Evolutionary conservation across 1,140 invertebrate genomes (phyloP).

Genomic region (Drosophila repletoides): DNA sequence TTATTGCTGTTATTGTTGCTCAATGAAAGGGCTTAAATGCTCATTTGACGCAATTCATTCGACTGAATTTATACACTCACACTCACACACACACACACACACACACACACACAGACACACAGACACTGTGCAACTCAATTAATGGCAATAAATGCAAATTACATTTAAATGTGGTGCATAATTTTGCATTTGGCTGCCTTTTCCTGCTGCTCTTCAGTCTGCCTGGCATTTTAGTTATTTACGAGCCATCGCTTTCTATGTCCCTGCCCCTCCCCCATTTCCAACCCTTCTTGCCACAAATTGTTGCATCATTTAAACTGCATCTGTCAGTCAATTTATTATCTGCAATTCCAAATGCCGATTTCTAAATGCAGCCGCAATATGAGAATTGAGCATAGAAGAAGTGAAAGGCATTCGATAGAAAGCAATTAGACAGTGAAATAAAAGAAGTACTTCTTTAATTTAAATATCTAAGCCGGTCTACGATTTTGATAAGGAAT

Average conservation of each 20-base stretch:
- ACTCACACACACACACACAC: conserved; percentile 3
- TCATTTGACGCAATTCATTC: conserved; percentile 48
- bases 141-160: conserved; percentile 67
- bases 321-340: conserved; percentile 15
- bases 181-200: conserved; percentile 58
- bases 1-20: conserved; percentile 10
- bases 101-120: neutral
- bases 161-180: conserved; percentile 55
- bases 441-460: no score
- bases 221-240: conserved; percentile 42
- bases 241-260: conserved; percentile 22
- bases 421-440: no score
- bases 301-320: conserved; percentile 15
- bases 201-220: conserved; percentile 10
- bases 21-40: conserved; percentile 48
- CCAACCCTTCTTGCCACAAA: neutral
- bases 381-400: conserved; percentile 1
- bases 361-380: no score
- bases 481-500: no score
- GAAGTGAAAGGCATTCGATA: neutral
- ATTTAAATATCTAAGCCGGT: no score
- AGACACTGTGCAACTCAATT: conserved; percentile 56
- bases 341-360: conserved; percentile 7
- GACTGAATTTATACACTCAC: conserved; percentile 19
- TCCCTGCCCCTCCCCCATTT: no score